Evolutionary conservation across 2,797 vertebrate genomes (phyloP), one percentile per base, ranked within the genome.

Genomic region (Ptychobarbus kaznakovi): DNA sequence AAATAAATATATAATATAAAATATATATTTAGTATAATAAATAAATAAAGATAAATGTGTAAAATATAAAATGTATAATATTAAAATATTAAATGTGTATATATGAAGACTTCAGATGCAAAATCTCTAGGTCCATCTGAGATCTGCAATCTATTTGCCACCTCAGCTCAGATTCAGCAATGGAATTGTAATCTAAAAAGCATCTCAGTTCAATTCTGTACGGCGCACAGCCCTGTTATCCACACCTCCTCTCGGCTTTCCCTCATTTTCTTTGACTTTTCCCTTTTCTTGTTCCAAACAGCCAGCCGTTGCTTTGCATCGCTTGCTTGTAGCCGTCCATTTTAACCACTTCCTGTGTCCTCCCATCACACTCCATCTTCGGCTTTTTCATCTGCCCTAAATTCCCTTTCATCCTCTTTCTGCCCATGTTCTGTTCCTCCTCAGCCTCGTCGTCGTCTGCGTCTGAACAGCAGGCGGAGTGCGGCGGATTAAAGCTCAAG

Each of bases 401-500:
- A 22, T 77, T 86, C 79, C 84, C 69, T 78, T 82, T 86, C 87
- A 80, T 83, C 73, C 78, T 49, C 68, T 53, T 61, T 63, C 75
- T 80, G 49, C 15, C 22, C 38, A 35, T 46, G 56, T 81, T 42
- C 65, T 66, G 42, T 28, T 80, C 80, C 58, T 74, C 77, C 77
- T 80, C 68, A 40, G 53, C 76, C 9, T 11, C 18, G 7, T 49
- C 66, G 38, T 77, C 88, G 90, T 76, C 84, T 88, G 88, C 72
- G 85, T 88, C 84, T 88, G 83, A 90, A 91, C 89, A 86, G 90
- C 82, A 91, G 90, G 89, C 88, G 88, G 90, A 90, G 90, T 93
- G 87, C 80, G 83, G 87, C 81, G 93, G 93, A 95, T 95, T 94
- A 94, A 90, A 90, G 87, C 86, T 89, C 89, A 92, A 93, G 92